Percentiles rank a stretch among this genome's conserved stretches.
Evolutionary conservation across 1,140 invertebrate genomes (phyloP).

Genomic region (Rhopalosiphum padi): DNA sequence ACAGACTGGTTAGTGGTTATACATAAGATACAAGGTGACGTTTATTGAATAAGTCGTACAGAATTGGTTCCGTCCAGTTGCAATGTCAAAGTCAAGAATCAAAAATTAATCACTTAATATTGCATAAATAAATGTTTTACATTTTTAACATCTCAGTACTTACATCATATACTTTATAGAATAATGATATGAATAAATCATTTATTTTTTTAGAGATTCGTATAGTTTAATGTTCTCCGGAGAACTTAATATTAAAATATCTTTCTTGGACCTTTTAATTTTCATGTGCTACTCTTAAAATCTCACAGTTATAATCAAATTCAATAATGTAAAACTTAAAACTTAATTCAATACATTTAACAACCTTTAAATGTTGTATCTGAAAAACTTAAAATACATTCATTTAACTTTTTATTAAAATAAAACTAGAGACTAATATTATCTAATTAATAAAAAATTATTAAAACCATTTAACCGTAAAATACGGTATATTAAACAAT

Average conservation of each 20-base stretch:
- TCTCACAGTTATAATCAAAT: neutral
- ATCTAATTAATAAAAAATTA: neutral
- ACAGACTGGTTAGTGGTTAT: neutral
- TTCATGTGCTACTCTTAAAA: neutral
- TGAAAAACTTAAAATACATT: neutral
- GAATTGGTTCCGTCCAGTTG: neutral
- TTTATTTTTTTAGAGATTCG: neutral
- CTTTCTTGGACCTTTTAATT: neutral
- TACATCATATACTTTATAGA: neutral
- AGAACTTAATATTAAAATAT: neutral
- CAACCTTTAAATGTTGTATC: neutral
- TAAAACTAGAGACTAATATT: neutral
- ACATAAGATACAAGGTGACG: neutral
- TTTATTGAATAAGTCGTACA: neutral
- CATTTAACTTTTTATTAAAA: neutral
- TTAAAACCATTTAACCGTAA: neutral
- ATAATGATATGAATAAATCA: neutral
- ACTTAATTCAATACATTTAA: neutral
- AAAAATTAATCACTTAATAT: neutral
- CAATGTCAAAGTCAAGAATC: neutral
- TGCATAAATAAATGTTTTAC: neutral
- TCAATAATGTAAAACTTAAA: neutral
- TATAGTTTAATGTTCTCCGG: neutral
- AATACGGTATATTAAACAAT: neutral
- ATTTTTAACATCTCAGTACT: neutral